Percentiles rank a stretch among this genome's conserved stretches.
Evolutionary conservation across 2,888 invertebrate species (phyloP).

Genomic region (Cepaea hortensis): DNA sequence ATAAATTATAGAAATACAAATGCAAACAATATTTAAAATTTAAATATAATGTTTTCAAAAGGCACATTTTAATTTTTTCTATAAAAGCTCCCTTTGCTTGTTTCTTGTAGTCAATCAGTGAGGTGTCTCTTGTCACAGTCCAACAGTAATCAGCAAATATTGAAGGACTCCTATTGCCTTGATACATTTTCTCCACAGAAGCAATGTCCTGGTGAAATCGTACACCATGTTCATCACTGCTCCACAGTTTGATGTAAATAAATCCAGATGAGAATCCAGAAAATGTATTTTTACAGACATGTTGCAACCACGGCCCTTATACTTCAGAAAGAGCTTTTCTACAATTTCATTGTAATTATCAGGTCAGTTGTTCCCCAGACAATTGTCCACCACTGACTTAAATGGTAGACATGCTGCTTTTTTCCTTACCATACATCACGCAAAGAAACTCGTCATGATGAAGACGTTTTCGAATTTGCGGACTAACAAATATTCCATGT

Average conservation of each 20-base stretch:
- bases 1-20: background rate
- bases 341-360: background rate
- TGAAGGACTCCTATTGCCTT: background rate
- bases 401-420: background rate
- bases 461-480: no score
- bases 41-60: background rate
- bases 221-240: no score
- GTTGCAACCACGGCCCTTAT: no score
- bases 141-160: background rate
- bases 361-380: background rate
- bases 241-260: no score
- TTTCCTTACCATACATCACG: background rate
- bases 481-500: no score
- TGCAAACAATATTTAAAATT: background rate
- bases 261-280: no score
- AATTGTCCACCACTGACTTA: background rate
- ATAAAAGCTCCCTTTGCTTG: background rate
- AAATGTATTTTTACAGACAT: no score
- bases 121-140: no score
- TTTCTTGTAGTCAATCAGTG: no score
- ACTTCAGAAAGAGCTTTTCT: background rate
- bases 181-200: background rate
- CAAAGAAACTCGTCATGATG: no score
- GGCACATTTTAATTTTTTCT: no score
- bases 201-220: conserved; percentile 4